Evolutionary conservation across 2,113 vertebrate genomes (phyloP).

Genomic region (Paratilapia polleni): DNA sequence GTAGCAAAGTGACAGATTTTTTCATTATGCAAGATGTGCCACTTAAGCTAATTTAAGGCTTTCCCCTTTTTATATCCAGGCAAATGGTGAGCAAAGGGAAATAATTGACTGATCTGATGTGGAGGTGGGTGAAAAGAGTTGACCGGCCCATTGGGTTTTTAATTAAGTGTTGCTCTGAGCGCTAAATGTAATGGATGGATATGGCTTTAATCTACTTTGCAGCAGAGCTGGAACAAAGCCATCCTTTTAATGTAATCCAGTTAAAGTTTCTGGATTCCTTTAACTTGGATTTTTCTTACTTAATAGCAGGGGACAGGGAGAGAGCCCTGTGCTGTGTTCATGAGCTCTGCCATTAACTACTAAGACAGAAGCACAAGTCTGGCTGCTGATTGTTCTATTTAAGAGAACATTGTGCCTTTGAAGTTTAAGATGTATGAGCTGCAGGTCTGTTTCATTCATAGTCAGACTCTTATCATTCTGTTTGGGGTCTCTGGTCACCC

Average conservation of each 20-base stretch:
- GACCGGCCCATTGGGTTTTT: slow-evolving; percentile 51
- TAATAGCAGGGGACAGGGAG: not conserved
- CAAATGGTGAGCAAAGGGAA: slow-evolving; percentile 36
- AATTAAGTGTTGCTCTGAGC: slow-evolving; percentile 67
- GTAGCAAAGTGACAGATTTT: not conserved
- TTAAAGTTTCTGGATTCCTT: slow-evolving; percentile 56
- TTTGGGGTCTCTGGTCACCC: not conserved
- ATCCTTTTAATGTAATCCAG: slow-evolving; percentile 64
- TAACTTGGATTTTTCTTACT: slow-evolving; percentile 56
- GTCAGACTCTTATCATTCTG: not conserved
- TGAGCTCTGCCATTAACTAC: not conserved
- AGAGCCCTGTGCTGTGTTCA: slow-evolving; percentile 1
- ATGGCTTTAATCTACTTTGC: slow-evolving; percentile 67
- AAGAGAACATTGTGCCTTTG: not conserved
- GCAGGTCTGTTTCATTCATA: not conserved
- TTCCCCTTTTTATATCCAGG: slow-evolving; percentile 34
- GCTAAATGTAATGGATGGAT: slow-evolving; percentile 57
- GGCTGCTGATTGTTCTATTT: slow-evolving; percentile 11
- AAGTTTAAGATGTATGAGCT: not conserved
- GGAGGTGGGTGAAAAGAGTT: not conserved
- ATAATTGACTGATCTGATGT: slow-evolving; percentile 12
- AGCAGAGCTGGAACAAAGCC: slow-evolving; percentile 64
- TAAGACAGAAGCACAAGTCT: slow-evolving; percentile 2
- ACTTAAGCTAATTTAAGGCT: slow-evolving; percentile 21
- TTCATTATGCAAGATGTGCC: not conserved